Evolutionary conservation across 2,797 vertebrate genomes (phyloP).

Genomic region (Muraenolepis orangiensis): DNA sequence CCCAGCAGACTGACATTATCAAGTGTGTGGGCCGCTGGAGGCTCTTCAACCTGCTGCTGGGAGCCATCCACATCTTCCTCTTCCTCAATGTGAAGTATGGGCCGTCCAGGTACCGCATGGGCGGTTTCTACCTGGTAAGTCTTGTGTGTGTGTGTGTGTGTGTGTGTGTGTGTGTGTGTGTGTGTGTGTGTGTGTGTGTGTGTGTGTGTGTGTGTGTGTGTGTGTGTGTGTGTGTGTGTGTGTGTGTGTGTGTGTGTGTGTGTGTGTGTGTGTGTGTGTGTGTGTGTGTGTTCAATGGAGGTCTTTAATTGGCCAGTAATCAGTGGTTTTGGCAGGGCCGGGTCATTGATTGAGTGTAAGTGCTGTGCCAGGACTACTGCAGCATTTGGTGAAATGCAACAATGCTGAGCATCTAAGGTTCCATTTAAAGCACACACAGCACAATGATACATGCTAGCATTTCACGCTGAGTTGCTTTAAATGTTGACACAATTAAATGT

Average conservation of each 20-base stretch:
- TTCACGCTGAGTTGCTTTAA: not conserved
- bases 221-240: not conserved
- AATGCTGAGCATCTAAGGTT: not conserved
- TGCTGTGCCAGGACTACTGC: not conserved
- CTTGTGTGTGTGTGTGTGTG: constrained; percentile 8
- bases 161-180: constrained; percentile 10
- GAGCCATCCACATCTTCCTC: constrained; percentile 81
- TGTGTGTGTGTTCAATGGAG: not conserved
- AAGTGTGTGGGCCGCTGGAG: constrained; percentile 74
- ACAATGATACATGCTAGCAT: not conserved
- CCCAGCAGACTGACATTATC: constrained; percentile 83
- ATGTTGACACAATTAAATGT: not conserved
- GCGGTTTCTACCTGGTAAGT: constrained; percentile 81
- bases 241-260: not conserved
- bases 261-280: not conserved
- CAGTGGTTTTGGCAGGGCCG: not conserved
- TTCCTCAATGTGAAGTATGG: constrained; percentile 80
- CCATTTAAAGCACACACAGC: not conserved
- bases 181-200: not conserved
- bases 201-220: no score
- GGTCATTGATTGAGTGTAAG: not conserved
- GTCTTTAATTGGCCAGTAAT: not conserved
- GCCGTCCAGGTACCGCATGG: constrained; percentile 78
- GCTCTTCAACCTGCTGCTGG: constrained; percentile 80
- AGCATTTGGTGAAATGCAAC: not conserved